These are phyloP conservation scores for Ophioninae sp. DNA, from an alignment of 2,888 invertebrate species.

Conservation along the genomic window DNA sequence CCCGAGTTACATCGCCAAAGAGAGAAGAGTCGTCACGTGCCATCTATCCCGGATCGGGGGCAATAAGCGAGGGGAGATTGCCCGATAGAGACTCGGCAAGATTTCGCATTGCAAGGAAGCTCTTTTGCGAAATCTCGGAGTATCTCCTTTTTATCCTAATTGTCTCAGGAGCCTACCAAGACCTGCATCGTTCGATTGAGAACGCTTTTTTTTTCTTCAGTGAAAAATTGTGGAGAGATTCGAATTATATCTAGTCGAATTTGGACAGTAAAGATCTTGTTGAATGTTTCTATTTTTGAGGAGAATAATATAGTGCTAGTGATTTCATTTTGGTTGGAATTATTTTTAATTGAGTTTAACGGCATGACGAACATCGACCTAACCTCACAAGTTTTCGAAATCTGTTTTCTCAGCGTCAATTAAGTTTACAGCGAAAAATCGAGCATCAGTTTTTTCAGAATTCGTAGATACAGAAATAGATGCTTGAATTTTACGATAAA, in stretches of 20 bases:
- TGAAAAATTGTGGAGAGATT: not conserved
- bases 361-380: too few relatives aligned
- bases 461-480: too few relatives aligned
- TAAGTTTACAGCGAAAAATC: too few relatives aligned
- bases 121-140: constrained; percentile 1
- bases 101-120: constrained; percentile 45
- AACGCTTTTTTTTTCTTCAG: not conserved
- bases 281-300: not conserved
- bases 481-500: too few relatives aligned
- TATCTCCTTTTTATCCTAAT: not conserved
- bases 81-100: constrained; percentile 39
- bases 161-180: not conserved
- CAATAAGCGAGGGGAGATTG: constrained; percentile 46
- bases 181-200: not conserved
- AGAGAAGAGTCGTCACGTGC: constrained; percentile 40
- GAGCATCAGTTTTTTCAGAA: too few relatives aligned
- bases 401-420: too few relatives aligned
- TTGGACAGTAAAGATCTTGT: not conserved
- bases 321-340: not conserved
- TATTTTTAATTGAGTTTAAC: not conserved
- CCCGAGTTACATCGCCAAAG: constrained; percentile 44
- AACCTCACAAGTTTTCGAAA: too few relatives aligned
- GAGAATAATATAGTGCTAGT: not conserved
- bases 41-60: constrained; percentile 9
- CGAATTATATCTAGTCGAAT: not conserved